Percentiles rank a stretch among this genome's conserved stretches.
phyloP scores from a whole-genome alignment of 2,888 invertebrate genomes.

The Cataglyphis cursor region DNA sequence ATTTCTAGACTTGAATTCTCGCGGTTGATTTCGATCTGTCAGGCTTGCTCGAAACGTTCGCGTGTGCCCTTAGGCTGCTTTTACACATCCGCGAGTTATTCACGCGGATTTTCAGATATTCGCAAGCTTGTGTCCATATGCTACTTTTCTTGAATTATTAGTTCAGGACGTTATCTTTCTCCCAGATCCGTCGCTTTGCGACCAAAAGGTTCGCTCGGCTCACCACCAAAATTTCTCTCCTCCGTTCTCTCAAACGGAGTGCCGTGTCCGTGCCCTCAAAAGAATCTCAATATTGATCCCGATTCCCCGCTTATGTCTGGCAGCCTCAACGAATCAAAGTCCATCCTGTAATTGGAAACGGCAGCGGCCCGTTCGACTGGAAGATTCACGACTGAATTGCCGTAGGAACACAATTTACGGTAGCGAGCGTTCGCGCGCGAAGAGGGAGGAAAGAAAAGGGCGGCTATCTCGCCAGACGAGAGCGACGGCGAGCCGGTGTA shows the following conservation, averaged over 20 bases:
- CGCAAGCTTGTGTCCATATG: neutral
- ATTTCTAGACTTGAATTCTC: slow-evolving; percentile 19
- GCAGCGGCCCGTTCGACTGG: slow-evolving; percentile 66
- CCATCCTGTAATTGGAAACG: slow-evolving; percentile 74
- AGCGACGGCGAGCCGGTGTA: slow-evolving; percentile 38
- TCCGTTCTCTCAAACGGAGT: slow-evolving; percentile 12
- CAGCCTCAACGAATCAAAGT: slow-evolving; percentile 71
- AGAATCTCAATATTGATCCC: slow-evolving; percentile 71
- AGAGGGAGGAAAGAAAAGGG: slow-evolving; percentile 46
- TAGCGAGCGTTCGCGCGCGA: slow-evolving; percentile 15
- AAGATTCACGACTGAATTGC: slow-evolving; percentile 76
- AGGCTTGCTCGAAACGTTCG: neutral
- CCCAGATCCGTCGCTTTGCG: slow-evolving; percentile 23
- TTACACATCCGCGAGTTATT: neutral
- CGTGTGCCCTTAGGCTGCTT: neutral
- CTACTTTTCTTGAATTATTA: slow-evolving; percentile 24
- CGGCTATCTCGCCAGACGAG: slow-evolving; percentile 59
- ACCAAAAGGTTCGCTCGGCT: neutral
- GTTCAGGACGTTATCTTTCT: neutral
- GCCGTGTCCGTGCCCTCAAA: slow-evolving; percentile 47
- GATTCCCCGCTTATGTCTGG: slow-evolving; percentile 40
- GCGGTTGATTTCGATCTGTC: neutral
- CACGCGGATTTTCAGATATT: neutral
- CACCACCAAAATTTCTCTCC: slow-evolving; percentile 21
- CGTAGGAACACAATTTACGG: slow-evolving; percentile 73